Percentiles rank a stretch among this genome's conserved stretches.
phyloP scores from a whole-genome alignment of 92 coral and sea anemone genomes.

The Micromussa lordhowensis region DNA sequence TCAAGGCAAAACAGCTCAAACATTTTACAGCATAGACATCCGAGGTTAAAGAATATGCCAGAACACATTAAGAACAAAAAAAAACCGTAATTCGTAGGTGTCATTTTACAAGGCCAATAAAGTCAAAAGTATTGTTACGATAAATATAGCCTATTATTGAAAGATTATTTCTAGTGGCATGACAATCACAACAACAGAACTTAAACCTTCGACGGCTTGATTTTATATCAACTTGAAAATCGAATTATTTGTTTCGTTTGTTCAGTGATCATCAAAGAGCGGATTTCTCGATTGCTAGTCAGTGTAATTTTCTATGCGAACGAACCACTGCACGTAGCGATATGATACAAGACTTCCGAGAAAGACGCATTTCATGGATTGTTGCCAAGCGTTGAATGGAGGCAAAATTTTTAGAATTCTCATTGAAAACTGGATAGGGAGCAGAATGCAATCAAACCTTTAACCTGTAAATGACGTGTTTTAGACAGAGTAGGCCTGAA shows the following conservation, averaged over 20 bases:
- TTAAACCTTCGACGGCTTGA: background rate
- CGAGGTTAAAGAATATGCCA: slow-evolving; percentile 6
- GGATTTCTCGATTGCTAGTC: background rate
- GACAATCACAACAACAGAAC: background rate
- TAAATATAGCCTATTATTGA: slow-evolving; percentile 13
- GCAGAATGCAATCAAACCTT: background rate
- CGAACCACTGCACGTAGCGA: background rate
- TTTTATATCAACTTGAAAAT: background rate
- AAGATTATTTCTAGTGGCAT: background rate
- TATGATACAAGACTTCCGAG: slow-evolving; percentile 13
- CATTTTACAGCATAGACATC: background rate
- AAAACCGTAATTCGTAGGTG: background rate
- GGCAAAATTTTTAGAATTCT: background rate
- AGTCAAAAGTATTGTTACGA: slow-evolving; percentile 10
- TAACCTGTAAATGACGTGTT: background rate
- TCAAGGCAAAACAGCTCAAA: background rate
- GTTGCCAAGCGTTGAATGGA: slow-evolving; percentile 2
- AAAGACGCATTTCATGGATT: slow-evolving; percentile 17
- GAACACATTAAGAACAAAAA: background rate
- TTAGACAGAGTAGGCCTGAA: background rate
- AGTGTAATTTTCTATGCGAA: background rate
- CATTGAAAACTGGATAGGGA: background rate
- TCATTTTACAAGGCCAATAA: slow-evolving; percentile 10
- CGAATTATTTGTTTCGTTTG: background rate
- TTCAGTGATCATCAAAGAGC: background rate